Percentiles rank a stretch among this genome's conserved stretches.
Evolutionary conservation across 2,888 invertebrate species (phyloP).

Genomic region (Ennomos fuscantarius): DNA sequence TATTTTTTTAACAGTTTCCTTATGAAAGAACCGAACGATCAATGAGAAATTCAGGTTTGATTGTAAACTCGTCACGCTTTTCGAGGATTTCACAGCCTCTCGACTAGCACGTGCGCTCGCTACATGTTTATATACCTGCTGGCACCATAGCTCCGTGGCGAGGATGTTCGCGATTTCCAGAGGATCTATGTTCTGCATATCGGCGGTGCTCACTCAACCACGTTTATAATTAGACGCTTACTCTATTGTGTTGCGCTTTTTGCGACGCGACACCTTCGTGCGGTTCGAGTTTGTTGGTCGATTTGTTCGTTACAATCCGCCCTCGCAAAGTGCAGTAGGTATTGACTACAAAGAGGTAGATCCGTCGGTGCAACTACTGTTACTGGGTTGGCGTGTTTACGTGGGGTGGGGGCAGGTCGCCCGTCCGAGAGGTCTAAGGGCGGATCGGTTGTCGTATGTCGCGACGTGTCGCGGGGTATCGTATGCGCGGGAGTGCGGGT

Average conservation of each 20-base stretch:
- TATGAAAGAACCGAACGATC: too few species aligned
- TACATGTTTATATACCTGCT: conserved; percentile 87
- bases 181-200: conserved; percentile 89
- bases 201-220: conserved; percentile 70
- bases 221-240: conserved; percentile 84
- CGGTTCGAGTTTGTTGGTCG: conserved; percentile 83
- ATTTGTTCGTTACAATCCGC: conserved; percentile 83
- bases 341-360: conserved; percentile 61
- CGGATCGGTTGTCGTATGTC: conserved; percentile 66
- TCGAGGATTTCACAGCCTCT: background rate
- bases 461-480: conserved; percentile 65
- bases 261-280: conserved; percentile 83
- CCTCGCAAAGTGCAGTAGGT: conserved; percentile 70
- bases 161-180: conserved; percentile 94
- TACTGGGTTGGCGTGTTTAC: conserved; percentile 37
- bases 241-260: conserved; percentile 85
- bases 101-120: background rate
- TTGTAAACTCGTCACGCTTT: too few species aligned
- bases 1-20: too few species aligned
- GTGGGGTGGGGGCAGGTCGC: conserved; percentile 25
- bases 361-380: conserved; percentile 55
- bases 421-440: conserved; percentile 48
- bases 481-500: conserved; percentile 82
- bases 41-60: too few species aligned
- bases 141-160: conserved; percentile 93